Evolutionary conservation across 2,113 vertebrate species (phyloP).

Genomic region (Perca flavescens): DNA sequence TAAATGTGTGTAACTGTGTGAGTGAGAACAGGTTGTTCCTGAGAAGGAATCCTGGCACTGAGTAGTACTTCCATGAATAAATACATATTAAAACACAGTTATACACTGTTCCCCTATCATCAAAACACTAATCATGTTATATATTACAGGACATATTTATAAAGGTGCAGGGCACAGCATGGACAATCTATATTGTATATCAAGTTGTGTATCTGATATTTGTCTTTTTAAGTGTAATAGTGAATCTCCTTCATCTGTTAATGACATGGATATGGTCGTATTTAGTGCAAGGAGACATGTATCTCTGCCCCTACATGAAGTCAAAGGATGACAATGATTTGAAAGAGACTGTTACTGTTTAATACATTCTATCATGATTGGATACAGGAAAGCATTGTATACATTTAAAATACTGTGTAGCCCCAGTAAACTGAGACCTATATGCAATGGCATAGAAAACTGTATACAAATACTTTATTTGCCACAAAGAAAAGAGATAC

Average conservation of each 20-base stretch:
- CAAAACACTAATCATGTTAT: background rate
- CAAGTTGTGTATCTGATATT: background rate
- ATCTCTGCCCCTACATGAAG: background rate
- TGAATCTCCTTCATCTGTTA: background rate
- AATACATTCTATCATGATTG: constrained; percentile 3
- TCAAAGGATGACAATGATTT: constrained; percentile 5
- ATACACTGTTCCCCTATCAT: background rate
- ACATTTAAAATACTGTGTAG: constrained; percentile 46
- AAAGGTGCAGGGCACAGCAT: background rate
- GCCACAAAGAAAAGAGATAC: constrained; percentile 38
- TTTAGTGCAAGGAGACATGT: background rate
- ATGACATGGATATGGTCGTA: constrained; percentile 3
- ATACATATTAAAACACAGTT: constrained; percentile 10
- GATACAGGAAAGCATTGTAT: constrained; percentile 31
- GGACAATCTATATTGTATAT: background rate
- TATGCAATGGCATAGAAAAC: constrained; percentile 42
- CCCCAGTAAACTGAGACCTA: constrained; percentile 51
- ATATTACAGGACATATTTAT: background rate
- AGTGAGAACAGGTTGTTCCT: constrained; percentile 13
- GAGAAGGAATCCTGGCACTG: background rate
- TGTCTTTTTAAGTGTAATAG: background rate
- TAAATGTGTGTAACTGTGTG: background rate
- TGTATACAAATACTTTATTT: constrained; percentile 47
- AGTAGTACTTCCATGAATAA: background rate
- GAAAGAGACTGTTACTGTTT: constrained; percentile 5